Evolutionary conservation across 2,113 vertebrate species (phyloP), one percentile per base, ranked within the genome.

Genomic region (Bubo blakistoni): DNA sequence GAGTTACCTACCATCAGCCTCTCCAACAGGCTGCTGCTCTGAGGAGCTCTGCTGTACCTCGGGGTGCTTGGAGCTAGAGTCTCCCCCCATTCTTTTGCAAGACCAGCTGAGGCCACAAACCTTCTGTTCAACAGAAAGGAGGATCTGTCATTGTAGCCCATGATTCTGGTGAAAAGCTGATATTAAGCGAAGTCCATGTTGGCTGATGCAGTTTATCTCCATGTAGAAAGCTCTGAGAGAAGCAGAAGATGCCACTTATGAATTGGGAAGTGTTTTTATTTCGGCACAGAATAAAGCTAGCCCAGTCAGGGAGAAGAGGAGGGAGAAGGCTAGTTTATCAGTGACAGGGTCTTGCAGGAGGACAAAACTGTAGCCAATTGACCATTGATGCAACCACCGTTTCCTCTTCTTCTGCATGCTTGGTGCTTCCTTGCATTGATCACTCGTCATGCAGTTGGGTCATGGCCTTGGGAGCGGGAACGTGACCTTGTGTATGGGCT

Each of bases 401-500:
- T 79, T 63, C 27, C 77, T 5, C 0, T 57, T 76, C 29, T 46
- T 58, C 71, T 55, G 22, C 12, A 0, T 36, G 67, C 44, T 5
- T 15, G 10, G 54, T 73, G 65, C 44, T 77, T 59, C 74, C 67
- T 63, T 44, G 46, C 16, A 1, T 2, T 26, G 36, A 11, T 30
- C 29, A 2, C 65, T 83, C 3, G 0, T 73, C 49, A 8, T 10
- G 52, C 55, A 52, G 65, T 47, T 24, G 30, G 84, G 44, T 61
- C 47, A 0, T 6, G n/a, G 65, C 16, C 5, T 1, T 18, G 55
- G 62, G 46, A 79, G 32, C 1, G 2, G 47, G 67, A 79, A 15
- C 1, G 0, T 34, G 57, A 29, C 34, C 16, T 32, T 8, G 25
- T 8, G 34, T n/a, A 9, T 0, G 10, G 11, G 63, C 71, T 44